Conservation (phyloP, 2,113 vertebrate species). For the Nannobrachium achirus region DNA sequence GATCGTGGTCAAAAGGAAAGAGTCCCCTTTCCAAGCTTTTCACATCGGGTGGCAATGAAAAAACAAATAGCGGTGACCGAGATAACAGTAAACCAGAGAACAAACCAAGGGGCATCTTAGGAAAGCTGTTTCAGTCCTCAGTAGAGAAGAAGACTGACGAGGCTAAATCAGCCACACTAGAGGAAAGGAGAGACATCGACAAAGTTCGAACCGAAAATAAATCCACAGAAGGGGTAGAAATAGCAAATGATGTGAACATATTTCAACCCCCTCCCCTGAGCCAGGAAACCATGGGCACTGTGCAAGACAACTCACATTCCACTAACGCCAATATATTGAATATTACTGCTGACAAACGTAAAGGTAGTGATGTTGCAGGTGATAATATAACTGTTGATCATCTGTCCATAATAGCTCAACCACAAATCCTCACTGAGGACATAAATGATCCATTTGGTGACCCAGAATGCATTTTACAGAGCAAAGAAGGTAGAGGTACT, state of each 20-base stretch:
- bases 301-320: background rate
- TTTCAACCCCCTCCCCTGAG: constrained; percentile 18
- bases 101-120: constrained; percentile 74
- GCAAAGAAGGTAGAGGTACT: background rate
- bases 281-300: constrained; percentile 2
- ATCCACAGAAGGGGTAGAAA: background rate
- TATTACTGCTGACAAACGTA: background rate
- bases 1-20: constrained; percentile 74
- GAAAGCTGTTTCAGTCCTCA: constrained; percentile 77
- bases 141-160: constrained; percentile 59
- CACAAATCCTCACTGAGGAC: constrained; percentile 2
- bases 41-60: constrained; percentile 69
- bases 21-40: constrained; percentile 79
- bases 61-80: constrained; percentile 51
- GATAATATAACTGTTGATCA: background rate
- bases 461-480: constrained; percentile 15
- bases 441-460: constrained; percentile 2
- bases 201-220: constrained; percentile 11
- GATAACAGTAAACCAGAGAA: constrained; percentile 66
- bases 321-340: background rate
- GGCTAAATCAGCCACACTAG: background rate
- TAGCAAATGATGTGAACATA: background rate
- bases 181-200: constrained; percentile 12
- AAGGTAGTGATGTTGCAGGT: background rate
- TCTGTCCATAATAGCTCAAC: background rate